phyloP scores from a whole-genome alignment of 2,797 vertebrate species.

The Scomberomorus guttatus region DNA sequence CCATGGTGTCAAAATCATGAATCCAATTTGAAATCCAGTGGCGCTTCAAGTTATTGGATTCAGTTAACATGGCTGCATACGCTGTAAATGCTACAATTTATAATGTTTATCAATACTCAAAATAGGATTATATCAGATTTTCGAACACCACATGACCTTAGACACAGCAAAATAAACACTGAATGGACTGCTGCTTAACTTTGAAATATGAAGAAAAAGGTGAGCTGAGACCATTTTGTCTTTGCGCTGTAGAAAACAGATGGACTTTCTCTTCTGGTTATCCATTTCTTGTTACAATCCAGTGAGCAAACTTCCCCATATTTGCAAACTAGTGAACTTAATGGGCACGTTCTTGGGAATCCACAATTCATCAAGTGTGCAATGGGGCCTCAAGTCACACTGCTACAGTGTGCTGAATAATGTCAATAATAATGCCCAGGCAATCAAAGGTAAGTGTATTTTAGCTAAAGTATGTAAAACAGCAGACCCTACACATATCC shows the following conservation, averaged over 20 bases:
- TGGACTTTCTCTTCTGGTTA: background rate
- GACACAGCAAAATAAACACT: background rate
- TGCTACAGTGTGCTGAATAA: background rate
- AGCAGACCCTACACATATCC: background rate
- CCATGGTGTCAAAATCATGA: background rate
- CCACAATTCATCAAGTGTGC: background rate
- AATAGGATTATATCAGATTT: background rate
- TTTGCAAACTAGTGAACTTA: background rate
- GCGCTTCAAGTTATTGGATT: background rate
- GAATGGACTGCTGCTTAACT: background rate
- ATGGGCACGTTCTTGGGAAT: background rate
- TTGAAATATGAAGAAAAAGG: background rate
- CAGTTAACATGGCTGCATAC: background rate
- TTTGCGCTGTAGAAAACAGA: background rate
- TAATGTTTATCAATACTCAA: slow-evolving; percentile 1
- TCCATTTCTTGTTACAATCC: too few relatives aligned
- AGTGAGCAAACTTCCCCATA: too few relatives aligned
- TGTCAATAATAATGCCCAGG: background rate
- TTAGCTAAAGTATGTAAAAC: too few relatives aligned
- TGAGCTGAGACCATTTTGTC: background rate
- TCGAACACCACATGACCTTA: background rate
- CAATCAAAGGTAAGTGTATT: background rate
- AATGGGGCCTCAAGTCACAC: background rate
- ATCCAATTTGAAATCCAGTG: too few relatives aligned
- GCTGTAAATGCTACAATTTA: slow-evolving; percentile 26